phyloP scores from a whole-genome alignment of 2,888 invertebrate genomes.

The Gandaritis pyraliata region DNA sequence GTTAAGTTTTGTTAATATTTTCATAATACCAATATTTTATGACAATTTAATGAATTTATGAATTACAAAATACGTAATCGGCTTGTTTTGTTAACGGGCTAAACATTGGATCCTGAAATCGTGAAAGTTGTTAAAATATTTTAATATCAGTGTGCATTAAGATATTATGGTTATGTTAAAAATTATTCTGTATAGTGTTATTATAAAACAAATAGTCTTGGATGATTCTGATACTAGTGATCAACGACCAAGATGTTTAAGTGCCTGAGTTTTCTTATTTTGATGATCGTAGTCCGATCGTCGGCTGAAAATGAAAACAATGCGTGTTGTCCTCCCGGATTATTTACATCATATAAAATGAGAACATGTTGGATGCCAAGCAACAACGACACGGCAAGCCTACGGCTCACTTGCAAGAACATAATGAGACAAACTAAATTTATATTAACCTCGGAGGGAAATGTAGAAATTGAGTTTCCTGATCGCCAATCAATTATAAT shows the following conservation, averaged over 20 bases:
- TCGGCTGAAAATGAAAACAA: constrained; percentile 17
- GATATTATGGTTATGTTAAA: constrained; percentile 10
- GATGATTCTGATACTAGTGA: constrained; percentile 3
- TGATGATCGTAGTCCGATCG: constrained; percentile 7
- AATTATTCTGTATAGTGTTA: constrained; percentile 6
- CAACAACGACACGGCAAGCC: constrained; percentile 16
- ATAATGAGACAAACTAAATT: constrained; percentile 16
- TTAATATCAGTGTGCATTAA: neutral
- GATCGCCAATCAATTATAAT: constrained; percentile 29
- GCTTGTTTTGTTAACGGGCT: neutral
- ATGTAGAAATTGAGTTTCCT: constrained; percentile 34
- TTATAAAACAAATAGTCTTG: neutral
- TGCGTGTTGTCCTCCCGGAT: constrained; percentile 27
- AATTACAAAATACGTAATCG: neutral
- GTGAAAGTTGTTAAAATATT: neutral
- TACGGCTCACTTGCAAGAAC: constrained; percentile 23
- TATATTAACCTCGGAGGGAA: constrained; percentile 28
- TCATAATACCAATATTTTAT: neutral
- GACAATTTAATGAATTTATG: neutral
- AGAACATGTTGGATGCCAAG: constrained; percentile 22
- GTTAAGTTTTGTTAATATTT: neutral
- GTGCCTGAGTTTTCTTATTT: constrained; percentile 12
- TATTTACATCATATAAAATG: constrained; percentile 14
- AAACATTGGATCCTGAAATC: neutral
- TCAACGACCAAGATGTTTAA: constrained; percentile 16